phyloP scores from a whole-genome alignment of 2,797 vertebrate genomes.

The Botia almorhae region DNA sequence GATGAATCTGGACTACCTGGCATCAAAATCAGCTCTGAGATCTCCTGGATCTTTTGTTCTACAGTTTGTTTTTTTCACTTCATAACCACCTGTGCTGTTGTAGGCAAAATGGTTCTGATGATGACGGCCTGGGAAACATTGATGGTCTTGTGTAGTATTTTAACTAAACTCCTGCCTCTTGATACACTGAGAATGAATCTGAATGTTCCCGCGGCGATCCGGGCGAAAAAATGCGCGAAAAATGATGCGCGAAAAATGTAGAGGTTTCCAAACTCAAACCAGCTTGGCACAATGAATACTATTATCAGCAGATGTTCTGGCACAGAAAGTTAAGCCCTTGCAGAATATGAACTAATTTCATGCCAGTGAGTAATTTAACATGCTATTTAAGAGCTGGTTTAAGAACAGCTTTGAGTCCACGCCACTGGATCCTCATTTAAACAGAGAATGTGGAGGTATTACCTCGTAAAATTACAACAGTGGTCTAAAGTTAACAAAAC shows the following conservation, averaged over 20 bases:
- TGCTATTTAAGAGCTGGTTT: slow-evolving; percentile 13
- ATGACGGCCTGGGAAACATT: neutral
- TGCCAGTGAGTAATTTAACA: slow-evolving; percentile 16
- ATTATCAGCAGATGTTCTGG: slow-evolving; percentile 11
- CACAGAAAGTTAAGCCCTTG: neutral
- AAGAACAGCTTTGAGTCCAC: neutral
- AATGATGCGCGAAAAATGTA: neutral
- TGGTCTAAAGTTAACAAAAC: slow-evolving; percentile 9
- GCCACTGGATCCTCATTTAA: neutral
- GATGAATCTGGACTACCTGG: slow-evolving; percentile 6
- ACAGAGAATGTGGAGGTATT: neutral
- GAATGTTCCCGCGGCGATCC: neutral
- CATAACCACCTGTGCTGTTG: slow-evolving; percentile 22
- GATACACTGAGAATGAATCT: neutral
- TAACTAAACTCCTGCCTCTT: neutral
- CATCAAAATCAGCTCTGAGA: slow-evolving; percentile 23
- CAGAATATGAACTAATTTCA: slow-evolving; percentile 3
- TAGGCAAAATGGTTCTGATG: slow-evolving; percentile 21
- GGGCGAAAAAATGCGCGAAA: neutral
- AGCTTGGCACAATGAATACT: neutral
- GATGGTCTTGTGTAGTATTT: neutral
- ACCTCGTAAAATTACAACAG: slow-evolving; percentile 10
- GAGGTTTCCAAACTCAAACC: neutral
- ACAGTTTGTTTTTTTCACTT: neutral
- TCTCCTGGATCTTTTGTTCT: slow-evolving; percentile 20